A percentile compares a stretch with the other conserved stretches of the same genome.
phyloP scores from a whole-genome alignment of 2,888 invertebrate genomes.

The Gibbula magus region DNA sequence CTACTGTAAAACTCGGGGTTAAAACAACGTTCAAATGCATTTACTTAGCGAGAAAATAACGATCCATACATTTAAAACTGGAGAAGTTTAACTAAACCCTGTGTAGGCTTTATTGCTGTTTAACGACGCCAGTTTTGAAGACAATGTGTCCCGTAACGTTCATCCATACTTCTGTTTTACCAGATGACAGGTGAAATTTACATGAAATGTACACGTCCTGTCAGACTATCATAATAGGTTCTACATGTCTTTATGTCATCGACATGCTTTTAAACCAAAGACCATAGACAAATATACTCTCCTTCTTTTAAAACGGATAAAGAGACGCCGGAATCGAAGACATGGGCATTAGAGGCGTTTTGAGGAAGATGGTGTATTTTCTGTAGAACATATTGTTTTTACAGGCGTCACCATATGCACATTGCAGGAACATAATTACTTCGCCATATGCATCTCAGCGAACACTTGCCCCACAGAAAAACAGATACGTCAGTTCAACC shows the following conservation, averaged over 20 bases:
- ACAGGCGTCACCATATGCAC: slow-evolving; percentile 14
- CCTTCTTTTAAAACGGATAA: slow-evolving; percentile 14
- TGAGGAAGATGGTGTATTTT: not conserved
- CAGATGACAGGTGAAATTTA: slow-evolving; percentile 2
- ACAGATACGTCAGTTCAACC: not conserved
- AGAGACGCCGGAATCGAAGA: not conserved
- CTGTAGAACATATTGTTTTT: slow-evolving; percentile 20
- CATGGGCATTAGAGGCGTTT: not conserved
- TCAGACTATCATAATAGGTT: slow-evolving; percentile 4
- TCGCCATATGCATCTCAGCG: not conserved
- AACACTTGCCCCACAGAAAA: slow-evolving; percentile 6
- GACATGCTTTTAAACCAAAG: slow-evolving; percentile 2
- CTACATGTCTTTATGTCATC: slow-evolving; percentile 13
- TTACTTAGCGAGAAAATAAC: too few relatives aligned
- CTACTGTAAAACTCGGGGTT: too few relatives aligned
- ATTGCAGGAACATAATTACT: slow-evolving; percentile 7
- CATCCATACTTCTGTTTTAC: not conserved
- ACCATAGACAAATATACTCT: slow-evolving; percentile 22
- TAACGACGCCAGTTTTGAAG: too few relatives aligned
- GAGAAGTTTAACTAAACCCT: too few relatives aligned
- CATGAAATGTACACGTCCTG: slow-evolving; percentile 11
- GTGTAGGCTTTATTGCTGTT: too few relatives aligned
- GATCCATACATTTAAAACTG: too few relatives aligned
- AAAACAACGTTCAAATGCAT: too few relatives aligned
- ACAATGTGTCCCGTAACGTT: not conserved